phyloP scores from a whole-genome alignment of 2,797 vertebrate genomes.

The Dromococcyx pavoninus region DNA sequence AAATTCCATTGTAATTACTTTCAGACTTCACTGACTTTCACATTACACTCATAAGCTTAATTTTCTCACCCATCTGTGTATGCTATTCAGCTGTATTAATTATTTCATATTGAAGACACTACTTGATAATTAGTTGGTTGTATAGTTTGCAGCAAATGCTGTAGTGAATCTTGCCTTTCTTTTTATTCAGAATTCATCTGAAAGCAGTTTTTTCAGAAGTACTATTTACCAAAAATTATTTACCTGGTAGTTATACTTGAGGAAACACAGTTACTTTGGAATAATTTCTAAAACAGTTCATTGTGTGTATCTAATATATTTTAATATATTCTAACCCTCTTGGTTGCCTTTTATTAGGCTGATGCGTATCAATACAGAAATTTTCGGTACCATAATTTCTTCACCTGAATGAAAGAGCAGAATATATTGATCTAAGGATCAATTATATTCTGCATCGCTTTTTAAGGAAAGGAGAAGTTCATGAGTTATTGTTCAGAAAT shows the following conservation, averaged over 20 bases:
- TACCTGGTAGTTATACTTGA: background rate
- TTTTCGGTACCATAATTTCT: background rate
- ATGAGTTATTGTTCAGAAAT: background rate
- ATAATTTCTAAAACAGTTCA: background rate
- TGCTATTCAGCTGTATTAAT: constrained; percentile 14
- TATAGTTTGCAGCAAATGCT: constrained; percentile 26
- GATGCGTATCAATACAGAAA: background rate
- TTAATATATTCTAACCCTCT: background rate
- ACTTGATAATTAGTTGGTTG: constrained; percentile 40
- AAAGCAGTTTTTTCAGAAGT: background rate
- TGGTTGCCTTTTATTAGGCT: background rate
- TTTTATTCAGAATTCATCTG: background rate
- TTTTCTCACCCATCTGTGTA: constrained; percentile 37
- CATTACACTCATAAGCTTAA: background rate
- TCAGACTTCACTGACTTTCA: constrained; percentile 11
- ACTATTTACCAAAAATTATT: background rate
- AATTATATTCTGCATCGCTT: background rate
- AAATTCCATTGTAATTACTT: constrained; percentile 18
- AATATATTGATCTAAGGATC: background rate
- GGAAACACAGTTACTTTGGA: background rate
- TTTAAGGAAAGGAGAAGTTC: background rate
- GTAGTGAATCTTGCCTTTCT: background rate
- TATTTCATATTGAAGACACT: constrained; percentile 5
- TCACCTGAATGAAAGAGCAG: background rate
- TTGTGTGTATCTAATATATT: background rate